Evolutionary conservation across 2,888 invertebrate species (phyloP).

Genomic region (Elgonia sp.): DNA sequence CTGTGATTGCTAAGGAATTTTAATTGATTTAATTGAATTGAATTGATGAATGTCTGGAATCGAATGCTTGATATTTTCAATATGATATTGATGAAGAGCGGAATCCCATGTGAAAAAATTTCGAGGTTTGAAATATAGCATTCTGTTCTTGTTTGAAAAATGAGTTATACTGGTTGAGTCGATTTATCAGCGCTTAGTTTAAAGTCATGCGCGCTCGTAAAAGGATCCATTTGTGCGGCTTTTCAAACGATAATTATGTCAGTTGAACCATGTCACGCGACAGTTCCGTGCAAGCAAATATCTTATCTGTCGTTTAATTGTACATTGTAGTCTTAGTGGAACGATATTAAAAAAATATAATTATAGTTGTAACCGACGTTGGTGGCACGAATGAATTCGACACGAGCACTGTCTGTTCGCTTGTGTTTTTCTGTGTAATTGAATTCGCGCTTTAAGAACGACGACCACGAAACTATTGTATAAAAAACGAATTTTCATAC

Average conservation of each 20-base stretch:
- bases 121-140: too few relatives aligned
- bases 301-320: constrained; percentile 76
- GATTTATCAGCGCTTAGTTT: constrained; percentile 69
- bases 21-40: constrained; percentile 51
- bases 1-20: constrained; percentile 19
- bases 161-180: constrained; percentile 37
- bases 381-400: constrained; percentile 67
- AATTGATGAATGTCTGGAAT: constrained; percentile 40
- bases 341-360: constrained; percentile 76
- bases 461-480: constrained; percentile 1
- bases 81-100: too few relatives aligned
- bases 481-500: constrained; percentile 33
- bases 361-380: constrained; percentile 61
- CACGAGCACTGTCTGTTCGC: constrained; percentile 58
- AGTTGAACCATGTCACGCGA: constrained; percentile 67
- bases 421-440: constrained; percentile 55
- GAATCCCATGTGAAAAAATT: too few relatives aligned
- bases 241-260: constrained; percentile 73
- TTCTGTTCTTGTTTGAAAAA: too few relatives aligned
- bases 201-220: constrained; percentile 68
- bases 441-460: constrained; percentile 60
- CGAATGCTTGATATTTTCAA: constrained; percentile 9
- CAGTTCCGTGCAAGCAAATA: constrained; percentile 71
- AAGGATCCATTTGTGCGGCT: constrained; percentile 72
- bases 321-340: constrained; percentile 72